Evolutionary conservation across 2,888 invertebrate species (phyloP), one percentile per base, ranked within the genome.

Genomic region (Hesperia comma): DNA sequence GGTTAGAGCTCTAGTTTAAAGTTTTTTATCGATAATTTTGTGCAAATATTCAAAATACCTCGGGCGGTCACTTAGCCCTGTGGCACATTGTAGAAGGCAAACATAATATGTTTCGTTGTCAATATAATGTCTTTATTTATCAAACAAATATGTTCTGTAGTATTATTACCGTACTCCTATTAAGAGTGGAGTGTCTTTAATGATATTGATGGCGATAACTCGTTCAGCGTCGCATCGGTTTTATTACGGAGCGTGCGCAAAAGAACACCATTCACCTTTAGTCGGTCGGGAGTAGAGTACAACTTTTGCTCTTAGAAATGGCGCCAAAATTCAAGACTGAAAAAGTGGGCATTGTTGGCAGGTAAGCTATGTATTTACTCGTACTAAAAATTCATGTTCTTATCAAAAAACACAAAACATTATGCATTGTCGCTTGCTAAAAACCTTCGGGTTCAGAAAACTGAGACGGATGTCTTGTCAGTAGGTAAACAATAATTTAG

Each of bases 301-400:
- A 26, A 46, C 15, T 1, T 46, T 51, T 37, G 40, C 26, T 15
- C 14, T 62, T 17, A 55, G 40, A 73, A 68, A 64, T 90, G 91
- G 85, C 88, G 71, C 76, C 86, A 70, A 73, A 71, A 62, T 67
- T 68, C 58, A 84, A 94, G 82, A 93, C 87, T 64, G 95, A 95
- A 86, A 96, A 95, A 89, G 94, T 96, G 74, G 96, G 95, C 72
- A 96, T 96, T 72, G 93, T 96, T 71, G 96, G 96, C 81, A 96
- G 96, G 96, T 96, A 88, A 87, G 82, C 68, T 56, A 3, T 26
- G 12, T 8, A 8, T 26, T 6, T 26, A 17, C 12, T 6, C 7
- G 8, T 26, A 26, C 26, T 26, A 4, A 26, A 5, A 4, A 26
- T 26, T 26, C 5, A 26, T 2, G 26, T 26, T 26, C 3, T 26